phyloP scores from a whole-genome alignment of 2,888 invertebrate genomes.

The Agapetus fuscipes region DNA sequence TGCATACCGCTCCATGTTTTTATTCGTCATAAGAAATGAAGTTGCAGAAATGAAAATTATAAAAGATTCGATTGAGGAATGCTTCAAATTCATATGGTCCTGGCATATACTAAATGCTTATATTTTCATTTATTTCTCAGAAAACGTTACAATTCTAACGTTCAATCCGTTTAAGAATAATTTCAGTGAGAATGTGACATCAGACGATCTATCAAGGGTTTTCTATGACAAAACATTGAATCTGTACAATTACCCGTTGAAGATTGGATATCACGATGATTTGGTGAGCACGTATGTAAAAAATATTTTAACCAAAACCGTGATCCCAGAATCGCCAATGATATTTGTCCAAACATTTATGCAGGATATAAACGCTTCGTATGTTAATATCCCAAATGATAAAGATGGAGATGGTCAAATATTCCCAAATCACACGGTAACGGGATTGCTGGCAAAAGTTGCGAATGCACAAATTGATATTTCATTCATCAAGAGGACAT shows the following conservation, averaged over 20 bases:
- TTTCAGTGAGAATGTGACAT: slow-evolving; percentile 29
- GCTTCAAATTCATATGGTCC: slow-evolving; percentile 43
- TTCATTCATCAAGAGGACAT: slow-evolving; percentile 43
- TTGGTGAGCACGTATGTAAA: background rate
- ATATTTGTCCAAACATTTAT: slow-evolving; percentile 23
- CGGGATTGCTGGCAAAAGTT: slow-evolving; percentile 38
- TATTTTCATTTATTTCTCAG: slow-evolving; percentile 33
- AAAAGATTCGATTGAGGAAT: slow-evolving; percentile 36
- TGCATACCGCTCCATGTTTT: no score
- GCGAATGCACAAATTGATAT: slow-evolving; percentile 44
- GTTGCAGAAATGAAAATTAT: no score
- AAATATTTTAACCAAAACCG: background rate
- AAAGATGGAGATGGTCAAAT: slow-evolving; percentile 39
- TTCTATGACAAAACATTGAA: slow-evolving; percentile 28
- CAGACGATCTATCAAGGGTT: slow-evolving; percentile 21
- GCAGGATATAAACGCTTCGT: slow-evolving; percentile 34
- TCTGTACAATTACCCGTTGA: slow-evolving; percentile 27
- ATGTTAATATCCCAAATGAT: slow-evolving; percentile 32
- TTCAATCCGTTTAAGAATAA: slow-evolving; percentile 42
- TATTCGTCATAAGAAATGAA: no score
- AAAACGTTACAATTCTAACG: slow-evolving; percentile 36
- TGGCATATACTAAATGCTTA: slow-evolving; percentile 46
- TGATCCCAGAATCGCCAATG: background rate
- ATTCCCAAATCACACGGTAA: slow-evolving; percentile 36
- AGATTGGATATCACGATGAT: background rate